These are phyloP conservation scores for Aplochiton taeniatus DNA, from an alignment of 2,797 vertebrate genomes.

Conservation along the genomic window DNA sequence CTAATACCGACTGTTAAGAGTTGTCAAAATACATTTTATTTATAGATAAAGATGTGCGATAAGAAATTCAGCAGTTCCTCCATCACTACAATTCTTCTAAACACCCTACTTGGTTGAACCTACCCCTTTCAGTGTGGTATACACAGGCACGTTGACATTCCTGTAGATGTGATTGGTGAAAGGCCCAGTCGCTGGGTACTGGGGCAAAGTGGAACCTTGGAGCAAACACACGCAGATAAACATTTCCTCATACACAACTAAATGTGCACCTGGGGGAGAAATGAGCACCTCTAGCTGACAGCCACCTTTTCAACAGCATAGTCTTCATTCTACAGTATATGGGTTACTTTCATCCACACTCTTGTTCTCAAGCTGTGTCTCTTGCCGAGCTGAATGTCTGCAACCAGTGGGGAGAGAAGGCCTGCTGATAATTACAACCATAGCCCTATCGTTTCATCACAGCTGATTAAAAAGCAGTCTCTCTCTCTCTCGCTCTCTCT, in stretches of 20 bases:
- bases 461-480: slow-evolving; percentile 67
- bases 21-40: too few relatives aligned
- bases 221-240: slow-evolving; percentile 31
- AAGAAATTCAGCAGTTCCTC: too few relatives aligned
- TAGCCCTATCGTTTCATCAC: slow-evolving; percentile 62
- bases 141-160: slow-evolving; percentile 90
- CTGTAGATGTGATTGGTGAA: slow-evolving; percentile 88
- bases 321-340: too few relatives aligned
- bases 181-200: slow-evolving; percentile 75
- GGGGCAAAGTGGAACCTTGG: slow-evolving; percentile 78
- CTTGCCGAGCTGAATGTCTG: slow-evolving; percentile 5
- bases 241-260: slow-evolving; percentile 8
- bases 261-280: neutral
- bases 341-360: too few relatives aligned
- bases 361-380: neutral
- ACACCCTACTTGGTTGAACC: slow-evolving; percentile 43
- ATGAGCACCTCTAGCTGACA: too few relatives aligned
- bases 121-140: slow-evolving; percentile 93
- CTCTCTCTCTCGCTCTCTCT: slow-evolving; percentile 21
- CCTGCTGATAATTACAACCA: slow-evolving; percentile 61
- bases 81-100: neutral
- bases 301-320: too few relatives aligned
- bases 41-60: too few relatives aligned
- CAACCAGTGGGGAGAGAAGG: slow-evolving; percentile 32
- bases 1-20: too few relatives aligned